Evolutionary conservation across 2,797 vertebrate genomes (phyloP).

Genomic region (Leucoraja ocellata): DNA sequence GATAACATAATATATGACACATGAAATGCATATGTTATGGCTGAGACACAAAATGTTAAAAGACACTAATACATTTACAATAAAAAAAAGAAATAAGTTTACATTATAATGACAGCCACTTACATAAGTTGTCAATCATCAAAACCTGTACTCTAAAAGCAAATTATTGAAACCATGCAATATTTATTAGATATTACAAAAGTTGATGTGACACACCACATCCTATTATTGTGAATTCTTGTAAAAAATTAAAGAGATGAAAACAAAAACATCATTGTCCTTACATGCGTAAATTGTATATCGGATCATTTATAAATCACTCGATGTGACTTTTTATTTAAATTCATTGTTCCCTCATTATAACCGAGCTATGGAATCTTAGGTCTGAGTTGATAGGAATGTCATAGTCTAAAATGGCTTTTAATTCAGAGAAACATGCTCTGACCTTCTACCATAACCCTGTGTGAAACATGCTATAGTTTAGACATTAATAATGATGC

Average conservation of each 20-base stretch:
- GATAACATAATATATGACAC: conserved; percentile 23
- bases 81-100: not conserved
- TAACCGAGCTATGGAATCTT: conserved; percentile 99
- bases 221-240: not conserved
- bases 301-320: conserved; percentile 96
- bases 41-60: not conserved
- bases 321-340: conserved; percentile 96
- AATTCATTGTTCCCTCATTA: conserved; percentile 99
- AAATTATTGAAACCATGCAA: conserved; percentile 4
- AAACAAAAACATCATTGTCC: conserved; percentile 7
- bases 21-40: conserved; percentile 7
- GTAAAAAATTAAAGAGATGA: not conserved
- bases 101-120: not conserved
- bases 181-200: not conserved
- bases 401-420: conserved; percentile 99
- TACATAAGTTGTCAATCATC: conserved; percentile 4
- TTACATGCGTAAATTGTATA: conserved; percentile 76
- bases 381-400: conserved; percentile 98
- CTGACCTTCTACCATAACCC: conserved; percentile 99
- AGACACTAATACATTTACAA: not conserved
- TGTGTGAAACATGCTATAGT: conserved; percentile 88
- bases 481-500: conserved; percentile 98
- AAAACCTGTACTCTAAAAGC: not conserved
- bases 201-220: not conserved
- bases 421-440: conserved; percentile 97